Base-by-base conservation (phyloP, 2,888 invertebrate species). In the Ormyrus labotus region DNA sequence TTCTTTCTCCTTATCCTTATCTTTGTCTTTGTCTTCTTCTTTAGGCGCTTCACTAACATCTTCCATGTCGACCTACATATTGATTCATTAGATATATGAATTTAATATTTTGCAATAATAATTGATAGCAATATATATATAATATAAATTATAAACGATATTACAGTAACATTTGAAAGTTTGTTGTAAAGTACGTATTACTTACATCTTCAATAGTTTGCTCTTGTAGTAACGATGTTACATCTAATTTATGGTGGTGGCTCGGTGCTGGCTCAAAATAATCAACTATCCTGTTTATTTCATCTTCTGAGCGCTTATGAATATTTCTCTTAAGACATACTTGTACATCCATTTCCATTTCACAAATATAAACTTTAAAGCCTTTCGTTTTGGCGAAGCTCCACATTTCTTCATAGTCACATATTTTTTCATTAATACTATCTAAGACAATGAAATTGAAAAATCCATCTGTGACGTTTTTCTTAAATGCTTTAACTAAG, bases 371-470 rank as follows among this genome's bases (percentile, higher is more conserved):
- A 19, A 97, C 97, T 93, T 96, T 96, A 91, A 97, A 97, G 71
- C 96, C 96, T 90, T 94, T 94, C 84, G 95, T 95, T 89, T 96
- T 96, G 1, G 97, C 96, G 90, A 94, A 95, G 88, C 95, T 96
- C 94, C 96, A 96, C 92, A 98, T 95, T 88, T 98, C 97, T 78
- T 96, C 96, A 88, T 97, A 97, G 86, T 95, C 93, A 83, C 94
- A 93, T 19, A 96, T 92, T 87, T 95, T 95, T 82, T 96, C 95
- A 90, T 98, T 98, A 58, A 97, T 94, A 87, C 97, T 96, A 91
- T 99, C 99, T 63, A 97, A 94, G 88, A 99, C 96, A 85, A 99
- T 95, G 90, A 99, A 98, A 80, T 96, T 94, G 91, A 98, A 98
- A 89, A 96, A 96, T 80, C 97, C 96, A 91, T 98, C 97, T 8